Base-by-base conservation (phyloP, 92 coral and sea anemone species). In the Porites divaricata region DNA sequence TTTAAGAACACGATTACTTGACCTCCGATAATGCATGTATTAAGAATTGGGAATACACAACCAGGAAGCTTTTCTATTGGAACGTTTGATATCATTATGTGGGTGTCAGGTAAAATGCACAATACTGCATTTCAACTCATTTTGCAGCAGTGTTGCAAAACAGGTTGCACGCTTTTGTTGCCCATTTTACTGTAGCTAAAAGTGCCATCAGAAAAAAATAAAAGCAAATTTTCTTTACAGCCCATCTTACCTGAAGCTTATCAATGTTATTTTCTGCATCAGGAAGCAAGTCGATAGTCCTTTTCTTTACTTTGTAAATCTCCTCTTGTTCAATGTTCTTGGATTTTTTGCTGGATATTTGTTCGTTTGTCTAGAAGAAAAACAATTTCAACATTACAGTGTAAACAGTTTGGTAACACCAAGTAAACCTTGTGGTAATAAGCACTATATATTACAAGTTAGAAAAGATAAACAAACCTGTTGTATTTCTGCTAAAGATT, bases 261-360 rank as follows among this genome's bases (percentile, higher is more conserved):
- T 97, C 95, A 24, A 96, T 94, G 63, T 96, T 96, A 81, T 96
- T 96, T 67, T 91, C 91, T 11, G 99, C 99, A 88, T 96, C 99
- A 48, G 99, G 99, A 8, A 96, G 90, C 10, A 96, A 87, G 80
- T 96, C 99, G 7, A 95, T 92, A 2, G 99, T 94, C 69, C 98
- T 88, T 75, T 96, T 96, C 86, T 95, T 96, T 63, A 96, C 98
- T 93, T 96, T 96, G 75, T 89, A 94, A 16, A 94, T 71, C 70
- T 96, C 99, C 71, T 96, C 99, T 50, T 87, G 98, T 9, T 96
- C 99, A 23, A 92, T 28, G 59, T 96, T 92, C 77, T 89, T 85
- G 63, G 87, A 85, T 87, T 89, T 89, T 77, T 92, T 91, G 74
- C 71, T 58, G 5, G 92, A 78, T 21, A 89, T 77, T 78, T 90